Conservation (phyloP, 2,113 vertebrate genomes). For the Cervus canadensis region DNA sequence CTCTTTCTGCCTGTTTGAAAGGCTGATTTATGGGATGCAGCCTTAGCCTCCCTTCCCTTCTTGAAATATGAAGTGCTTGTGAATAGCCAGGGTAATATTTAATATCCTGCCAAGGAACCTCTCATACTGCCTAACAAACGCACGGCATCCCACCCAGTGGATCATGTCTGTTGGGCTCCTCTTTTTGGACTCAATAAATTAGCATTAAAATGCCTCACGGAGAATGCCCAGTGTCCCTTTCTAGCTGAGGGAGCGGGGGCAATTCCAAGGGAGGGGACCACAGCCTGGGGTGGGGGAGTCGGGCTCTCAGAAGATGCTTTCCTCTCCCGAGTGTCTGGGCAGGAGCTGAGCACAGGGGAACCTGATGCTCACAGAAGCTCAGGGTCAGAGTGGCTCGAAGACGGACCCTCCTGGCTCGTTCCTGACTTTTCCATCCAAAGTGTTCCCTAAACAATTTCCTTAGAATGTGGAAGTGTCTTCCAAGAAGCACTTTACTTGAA, state of each 20-base stretch:
- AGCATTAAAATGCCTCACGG: slow-evolving; percentile 81
- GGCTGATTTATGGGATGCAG: slow-evolving; percentile 80
- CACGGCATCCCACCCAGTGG: slow-evolving; percentile 81
- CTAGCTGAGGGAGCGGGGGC: slow-evolving; percentile 81
- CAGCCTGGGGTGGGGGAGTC: slow-evolving; percentile 39
- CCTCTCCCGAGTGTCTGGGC: slow-evolving; percentile 65
- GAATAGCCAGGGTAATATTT: slow-evolving; percentile 84
- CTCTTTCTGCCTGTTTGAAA: slow-evolving; percentile 80
- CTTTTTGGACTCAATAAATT: slow-evolving; percentile 81
- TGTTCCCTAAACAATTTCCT: not conserved
- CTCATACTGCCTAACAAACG: slow-evolving; percentile 83
- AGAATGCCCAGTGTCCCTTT: slow-evolving; percentile 75
- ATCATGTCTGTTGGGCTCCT: slow-evolving; percentile 84
- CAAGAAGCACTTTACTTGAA: not conserved
- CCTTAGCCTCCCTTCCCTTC: slow-evolving; percentile 77
- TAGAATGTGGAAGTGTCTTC: not conserved
- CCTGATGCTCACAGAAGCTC: not conserved
- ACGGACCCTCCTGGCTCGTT: not conserved
- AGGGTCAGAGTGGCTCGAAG: not conserved
- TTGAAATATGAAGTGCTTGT: slow-evolving; percentile 86
- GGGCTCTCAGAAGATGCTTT: slow-evolving; percentile 71
- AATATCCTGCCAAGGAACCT: slow-evolving; percentile 82
- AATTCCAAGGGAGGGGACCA: slow-evolving; percentile 74
- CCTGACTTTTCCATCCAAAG: slow-evolving; percentile 5
- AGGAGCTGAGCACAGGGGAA: not conserved